Base-by-base conservation (phyloP, 2,888 invertebrate genomes). In the Catocala sponsa region DNA sequence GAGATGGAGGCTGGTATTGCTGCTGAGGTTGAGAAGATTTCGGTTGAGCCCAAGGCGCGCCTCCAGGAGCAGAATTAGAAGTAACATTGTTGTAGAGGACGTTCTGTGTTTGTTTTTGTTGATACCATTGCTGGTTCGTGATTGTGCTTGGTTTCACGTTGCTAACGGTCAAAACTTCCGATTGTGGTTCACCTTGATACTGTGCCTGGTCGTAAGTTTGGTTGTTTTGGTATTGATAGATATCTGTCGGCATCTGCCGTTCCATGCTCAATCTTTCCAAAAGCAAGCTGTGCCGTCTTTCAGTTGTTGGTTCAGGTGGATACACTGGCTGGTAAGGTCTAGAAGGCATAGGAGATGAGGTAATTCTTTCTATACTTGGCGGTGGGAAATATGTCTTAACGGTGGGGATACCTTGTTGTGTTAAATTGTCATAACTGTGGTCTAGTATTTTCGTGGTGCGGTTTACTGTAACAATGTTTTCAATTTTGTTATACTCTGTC, bases 101-200 rank as follows among this genome's bases (percentile, higher is more conserved):
- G 64, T 90, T 90, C 59, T 91, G 90, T 57, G 89, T 88, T 65
- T 82, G 88, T 44, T 80, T 87, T 59, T 91, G 91, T 74, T 93
- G 92, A 63, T 91, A 94, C 94, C 94, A 94, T 67, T 94, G 91
- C 59, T 91, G 91, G 61, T 93, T 94, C 7, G 89, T 90, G 33
- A 94, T 91, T 10, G 84, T 83, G 72, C 94, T 94, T 2, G 94
- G 94, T 65, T 94, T 94, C 0, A 94, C 91, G 66, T 94, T 94
- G 63, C 91, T 92, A 1, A 91, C 90, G 25, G 84, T 90, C 1
- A 94, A 74, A 43, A 94, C 89, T 78, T 94, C 94, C 5, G 93
- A 90, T 68, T 92, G 90, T 11, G 94, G 94, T 70, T 94, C 94
- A 70, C 88, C 86, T 6, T 84, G 80, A 80, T 83, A 89, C 71